Conservation (phyloP, 2,888 invertebrate genomes). For the Frankliniella intonsa region DNA sequence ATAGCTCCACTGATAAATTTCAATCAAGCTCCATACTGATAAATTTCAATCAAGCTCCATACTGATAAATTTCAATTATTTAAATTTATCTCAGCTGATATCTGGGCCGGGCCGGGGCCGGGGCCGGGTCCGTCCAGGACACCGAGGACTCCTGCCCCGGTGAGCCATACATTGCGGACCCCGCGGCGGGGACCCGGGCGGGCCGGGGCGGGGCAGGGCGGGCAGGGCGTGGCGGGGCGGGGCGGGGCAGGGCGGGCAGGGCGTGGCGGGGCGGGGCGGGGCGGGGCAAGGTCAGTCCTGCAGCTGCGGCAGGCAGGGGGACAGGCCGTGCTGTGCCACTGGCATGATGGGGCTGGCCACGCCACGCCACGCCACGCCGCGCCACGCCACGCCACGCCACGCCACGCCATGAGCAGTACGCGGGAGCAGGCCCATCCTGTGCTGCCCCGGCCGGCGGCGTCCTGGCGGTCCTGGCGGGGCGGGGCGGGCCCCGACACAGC, state of each 20-base stretch:
- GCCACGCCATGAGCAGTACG: not conserved
- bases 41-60: too few species aligned
- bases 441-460: not conserved
- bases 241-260: not conserved
- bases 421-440: not conserved
- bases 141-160: too few species aligned
- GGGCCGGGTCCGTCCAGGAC: too few species aligned
- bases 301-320: not conserved
- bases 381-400: not conserved
- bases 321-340: not conserved
- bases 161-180: too few species aligned
- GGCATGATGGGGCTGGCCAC: not conserved
- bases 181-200: not conserved
- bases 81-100: too few species aligned
- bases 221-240: not conserved
- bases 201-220: not conserved
- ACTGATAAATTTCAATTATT: too few species aligned
- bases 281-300: not conserved
- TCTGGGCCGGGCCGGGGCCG: too few species aligned
- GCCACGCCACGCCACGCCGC: not conserved
- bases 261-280: too few species aligned
- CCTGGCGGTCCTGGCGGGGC: not conserved
- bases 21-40: too few species aligned
- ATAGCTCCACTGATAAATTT: too few species aligned
- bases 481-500: not conserved